Percentiles rank a stretch among this genome's conserved stretches.
Conservation (phyloP, 1,140 invertebrate genomes). For the Kradibia gibbosae region DNA sequence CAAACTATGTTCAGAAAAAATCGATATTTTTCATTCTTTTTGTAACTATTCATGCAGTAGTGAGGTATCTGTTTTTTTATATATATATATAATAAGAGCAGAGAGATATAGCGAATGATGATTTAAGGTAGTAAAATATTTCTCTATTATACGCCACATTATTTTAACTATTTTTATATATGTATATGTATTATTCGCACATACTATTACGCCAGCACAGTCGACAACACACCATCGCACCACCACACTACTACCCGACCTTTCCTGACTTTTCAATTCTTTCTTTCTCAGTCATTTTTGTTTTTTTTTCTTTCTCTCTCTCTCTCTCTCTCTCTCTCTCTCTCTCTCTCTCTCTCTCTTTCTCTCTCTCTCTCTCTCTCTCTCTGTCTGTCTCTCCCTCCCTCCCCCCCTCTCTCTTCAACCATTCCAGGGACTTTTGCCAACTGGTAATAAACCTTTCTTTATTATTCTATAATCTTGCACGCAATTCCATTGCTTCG, state of each 20-base stretch:
- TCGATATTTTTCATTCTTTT: background rate
- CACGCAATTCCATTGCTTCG: background rate
- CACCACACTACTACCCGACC: background rate
- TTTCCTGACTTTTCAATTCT: background rate
- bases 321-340: background rate
- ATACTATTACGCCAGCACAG: too few species aligned
- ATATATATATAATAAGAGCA: background rate
- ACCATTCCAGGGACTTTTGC: constrained; percentile 10
- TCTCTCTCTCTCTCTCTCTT: background rate
- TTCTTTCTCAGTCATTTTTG: too few species aligned
- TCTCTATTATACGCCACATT: background rate
- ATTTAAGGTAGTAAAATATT: constrained; percentile 13
- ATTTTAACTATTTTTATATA: background rate
- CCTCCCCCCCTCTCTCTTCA: background rate
- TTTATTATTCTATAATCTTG: constrained; percentile 44
- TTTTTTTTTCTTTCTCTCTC: constrained; percentile 15
- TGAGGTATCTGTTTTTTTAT: background rate
- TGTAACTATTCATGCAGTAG: background rate
- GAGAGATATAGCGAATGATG: background rate
- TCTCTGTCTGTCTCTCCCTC: background rate
- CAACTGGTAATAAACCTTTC: constrained; percentile 41
- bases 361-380: too few species aligned
- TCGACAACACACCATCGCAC: too few species aligned
- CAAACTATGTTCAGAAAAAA: background rate
- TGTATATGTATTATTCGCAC: background rate